phyloP scores from a whole-genome alignment of 35 echinoderm and acorn worm species.

The Stichopus chloronotus region DNA sequence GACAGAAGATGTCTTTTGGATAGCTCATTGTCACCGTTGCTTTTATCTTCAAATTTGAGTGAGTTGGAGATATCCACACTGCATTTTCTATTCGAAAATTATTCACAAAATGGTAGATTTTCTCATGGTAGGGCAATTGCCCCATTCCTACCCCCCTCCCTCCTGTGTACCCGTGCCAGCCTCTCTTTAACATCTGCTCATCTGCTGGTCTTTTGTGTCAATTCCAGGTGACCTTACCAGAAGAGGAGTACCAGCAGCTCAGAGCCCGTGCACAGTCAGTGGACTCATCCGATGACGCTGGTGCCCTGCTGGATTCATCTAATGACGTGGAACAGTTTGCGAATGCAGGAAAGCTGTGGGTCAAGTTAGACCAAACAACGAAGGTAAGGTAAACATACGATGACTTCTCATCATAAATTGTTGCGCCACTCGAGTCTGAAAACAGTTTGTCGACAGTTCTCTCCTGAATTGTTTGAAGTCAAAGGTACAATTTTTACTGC shows the following conservation, averaged over 20 bases:
- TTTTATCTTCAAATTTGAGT: too few species aligned
- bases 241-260: conserved; percentile 74
- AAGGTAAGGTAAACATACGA: conserved; percentile 20
- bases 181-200: background rate
- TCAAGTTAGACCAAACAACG: conserved; percentile 66
- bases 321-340: conserved; percentile 51
- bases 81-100: background rate
- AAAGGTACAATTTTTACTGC: background rate
- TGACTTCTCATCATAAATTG: background rate
- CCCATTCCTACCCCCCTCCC: background rate
- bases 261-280: conserved; percentile 66
- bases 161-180: background rate
- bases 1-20: too few species aligned
- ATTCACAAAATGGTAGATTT: too few species aligned
- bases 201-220: background rate
- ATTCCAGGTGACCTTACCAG: conserved; percentile 63
- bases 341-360: conserved; percentile 70
- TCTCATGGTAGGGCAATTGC: background rate
- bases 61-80: too few species aligned
- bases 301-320: background rate
- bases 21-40: too few species aligned
- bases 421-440: background rate
- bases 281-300: conserved; percentile 43
- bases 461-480: too few species aligned
- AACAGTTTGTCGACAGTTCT: background rate